Evolutionary conservation across 2,113 vertebrate genomes (phyloP).

Genomic region (Podiceps cristatus): DNA sequence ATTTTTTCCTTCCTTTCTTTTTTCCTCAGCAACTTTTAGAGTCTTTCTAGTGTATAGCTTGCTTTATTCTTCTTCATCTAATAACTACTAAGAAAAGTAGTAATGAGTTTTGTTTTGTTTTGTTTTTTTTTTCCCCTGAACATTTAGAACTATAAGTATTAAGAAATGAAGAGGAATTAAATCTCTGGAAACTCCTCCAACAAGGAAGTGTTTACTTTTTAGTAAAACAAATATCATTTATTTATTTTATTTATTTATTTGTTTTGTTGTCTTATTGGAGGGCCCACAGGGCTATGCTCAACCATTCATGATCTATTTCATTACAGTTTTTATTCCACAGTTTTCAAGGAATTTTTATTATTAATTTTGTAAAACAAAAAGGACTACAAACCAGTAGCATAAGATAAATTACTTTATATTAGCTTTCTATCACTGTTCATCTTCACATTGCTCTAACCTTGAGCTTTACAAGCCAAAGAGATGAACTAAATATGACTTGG

Average conservation of each 20-base stretch:
- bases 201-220: background rate
- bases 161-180: background rate
- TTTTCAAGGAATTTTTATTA: background rate
- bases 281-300: background rate
- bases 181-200: background rate
- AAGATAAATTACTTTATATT: background rate
- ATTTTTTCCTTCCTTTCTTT: background rate
- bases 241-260: background rate
- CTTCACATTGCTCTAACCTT: constrained; percentile 34
- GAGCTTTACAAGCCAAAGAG: background rate
- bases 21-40: background rate
- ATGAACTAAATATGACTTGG: background rate
- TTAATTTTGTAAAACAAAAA: background rate
- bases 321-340: background rate
- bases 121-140: too few species aligned
- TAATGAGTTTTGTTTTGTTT: too few species aligned
- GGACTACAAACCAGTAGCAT: fast-evolving
- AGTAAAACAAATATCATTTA: background rate
- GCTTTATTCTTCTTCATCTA: background rate
- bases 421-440: background rate
- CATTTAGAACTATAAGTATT: background rate
- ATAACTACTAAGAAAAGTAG: background rate
- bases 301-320: background rate
- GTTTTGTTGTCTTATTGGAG: background rate
- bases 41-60: background rate